Conservation (phyloP, 1,140 invertebrate species). For the Brachionus paranguensis region DNA sequence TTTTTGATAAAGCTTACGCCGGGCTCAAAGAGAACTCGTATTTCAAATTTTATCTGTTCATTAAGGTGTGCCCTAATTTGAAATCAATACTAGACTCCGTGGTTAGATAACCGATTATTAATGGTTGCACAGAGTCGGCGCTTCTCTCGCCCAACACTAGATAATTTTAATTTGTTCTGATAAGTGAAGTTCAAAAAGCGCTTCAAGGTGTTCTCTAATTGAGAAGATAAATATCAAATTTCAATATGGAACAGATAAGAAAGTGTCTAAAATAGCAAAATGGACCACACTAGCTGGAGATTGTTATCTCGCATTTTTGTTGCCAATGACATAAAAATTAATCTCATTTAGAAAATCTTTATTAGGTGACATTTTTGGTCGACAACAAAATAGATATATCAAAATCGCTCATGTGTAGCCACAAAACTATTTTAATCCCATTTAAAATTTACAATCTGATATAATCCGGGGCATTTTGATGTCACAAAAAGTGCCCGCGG, state of each 20-base stretch:
- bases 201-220: neutral
- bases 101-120: conserved; percentile 2
- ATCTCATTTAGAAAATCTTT: conserved; percentile 20
- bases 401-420: conserved; percentile 23
- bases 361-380: neutral
- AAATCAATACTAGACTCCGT: neutral
- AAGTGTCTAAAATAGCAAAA: neutral
- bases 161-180: neutral
- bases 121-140: neutral
- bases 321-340: conserved; percentile 13
- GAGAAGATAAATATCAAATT: conserved; percentile 23
- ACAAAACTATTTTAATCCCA: conserved; percentile 27
- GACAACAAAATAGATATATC: neutral
- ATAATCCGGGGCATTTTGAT: conserved; percentile 24
- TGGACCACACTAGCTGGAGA: neutral
- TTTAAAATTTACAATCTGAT: conserved; percentile 26
- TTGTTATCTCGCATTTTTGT: neutral
- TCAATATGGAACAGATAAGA: neutral
- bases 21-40: neutral
- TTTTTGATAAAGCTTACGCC: neutral
- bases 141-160: neutral
- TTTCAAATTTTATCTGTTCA: conserved; percentile 10
- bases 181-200: conserved; percentile 3
- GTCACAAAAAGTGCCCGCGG: neutral
- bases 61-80: conserved; percentile 18